Conservation (phyloP, 2,888 invertebrate species). For the Chironomus tentans region DNA sequence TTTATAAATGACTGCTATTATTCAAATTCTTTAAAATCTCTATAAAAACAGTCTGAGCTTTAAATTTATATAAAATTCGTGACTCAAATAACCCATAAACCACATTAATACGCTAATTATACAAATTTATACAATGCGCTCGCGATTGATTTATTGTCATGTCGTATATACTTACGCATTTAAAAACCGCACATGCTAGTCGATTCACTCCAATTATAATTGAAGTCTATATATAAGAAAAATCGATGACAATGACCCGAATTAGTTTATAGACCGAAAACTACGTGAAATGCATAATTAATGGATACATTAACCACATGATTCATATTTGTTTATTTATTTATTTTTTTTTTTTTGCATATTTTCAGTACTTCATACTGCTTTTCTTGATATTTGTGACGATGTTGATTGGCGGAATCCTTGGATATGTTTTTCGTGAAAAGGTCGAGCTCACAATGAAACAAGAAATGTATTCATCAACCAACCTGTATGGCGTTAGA, state of each 20-base stretch:
- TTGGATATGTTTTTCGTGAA: constrained; percentile 82
- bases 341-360: constrained; percentile 29
- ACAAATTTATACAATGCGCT: no score
- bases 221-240: background rate
- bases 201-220: constrained; percentile 19
- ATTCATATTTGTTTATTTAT: background rate
- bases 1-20: no score
- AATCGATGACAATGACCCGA: constrained; percentile 17
- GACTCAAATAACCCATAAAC: no score
- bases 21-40: no score
- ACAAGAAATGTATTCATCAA: constrained; percentile 67
- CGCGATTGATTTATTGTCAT: no score
- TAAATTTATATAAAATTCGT: no score
- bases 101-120: no score
- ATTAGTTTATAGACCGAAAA: background rate
- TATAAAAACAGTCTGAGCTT: no score
- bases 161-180: background rate
- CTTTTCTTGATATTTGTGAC: constrained; percentile 82
- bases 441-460: constrained; percentile 68
- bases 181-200: background rate
- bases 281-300: background rate
- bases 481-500: constrained; percentile 62
- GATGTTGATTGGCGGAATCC: constrained; percentile 81
- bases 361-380: constrained; percentile 75
- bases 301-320: background rate